Base-by-base conservation (phyloP, 92 coral and sea anemone genomes). In the Epizoanthus ramosus region DNA sequence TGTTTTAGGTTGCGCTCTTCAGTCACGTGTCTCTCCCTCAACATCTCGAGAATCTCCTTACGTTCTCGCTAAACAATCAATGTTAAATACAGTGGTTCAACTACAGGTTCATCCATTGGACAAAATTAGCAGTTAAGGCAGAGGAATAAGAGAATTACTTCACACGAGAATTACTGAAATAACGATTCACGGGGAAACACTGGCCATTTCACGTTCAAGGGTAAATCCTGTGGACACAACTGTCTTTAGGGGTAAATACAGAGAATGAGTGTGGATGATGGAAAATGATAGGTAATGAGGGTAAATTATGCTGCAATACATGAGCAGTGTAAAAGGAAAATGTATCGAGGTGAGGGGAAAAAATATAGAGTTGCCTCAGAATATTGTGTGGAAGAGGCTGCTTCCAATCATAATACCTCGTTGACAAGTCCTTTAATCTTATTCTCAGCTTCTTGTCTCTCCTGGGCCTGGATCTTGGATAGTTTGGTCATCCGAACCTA, bases 1-100 rank as follows among this genome's bases (percentile, higher is more conserved):
- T 84, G 88, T 68, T 90, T 92, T n/a, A 96, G 92, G 53, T 90
- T 94, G 53, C 89, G 83, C 74, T 96, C 97, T 67, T 92, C 94
- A 5, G 86, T 77, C 39, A 82, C 91, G 66, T 94, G 98, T 72
- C 94, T 85, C 80, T 83, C 83, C 25, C 84, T 88, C 75, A 96
- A 88, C 81, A 96, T 81, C 47, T 81, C 91, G 53, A 96, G 76
- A 45, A 96, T 83, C 56, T 92, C 91, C 41, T 84, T 87, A 25
- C 92, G 88, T 33, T 95, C 95, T 22, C 92, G 92, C 98, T 95
- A 76, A 66, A 85, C 9, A 57, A 71, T 76, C 15, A 75, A 73
- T 12, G 9, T 43, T 6, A 74, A 22, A 41, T 5, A 50, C 14
- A 4, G 2, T 53, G n/a, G 3, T 25, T 64, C 8, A 5, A 19